These are phyloP conservation scores for Neosalanx taihuensis DNA, from an alignment of 2,797 vertebrate species.

Conservation along the genomic window DNA sequence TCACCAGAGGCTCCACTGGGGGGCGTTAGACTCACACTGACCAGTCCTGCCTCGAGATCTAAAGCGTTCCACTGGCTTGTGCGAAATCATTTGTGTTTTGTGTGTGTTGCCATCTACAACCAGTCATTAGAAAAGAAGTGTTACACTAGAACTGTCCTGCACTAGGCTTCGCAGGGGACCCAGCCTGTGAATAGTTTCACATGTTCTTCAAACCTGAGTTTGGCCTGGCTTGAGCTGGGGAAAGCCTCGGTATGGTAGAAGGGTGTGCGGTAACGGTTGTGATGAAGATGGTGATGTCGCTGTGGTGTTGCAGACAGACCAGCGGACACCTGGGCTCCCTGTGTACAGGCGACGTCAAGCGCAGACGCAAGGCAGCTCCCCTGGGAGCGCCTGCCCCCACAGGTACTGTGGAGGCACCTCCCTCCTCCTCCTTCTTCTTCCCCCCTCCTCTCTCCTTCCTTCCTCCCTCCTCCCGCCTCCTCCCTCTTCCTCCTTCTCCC, in stretches of 20 bases:
- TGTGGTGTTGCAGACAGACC: conserved; percentile 82
- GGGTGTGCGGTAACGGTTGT: not conserved
- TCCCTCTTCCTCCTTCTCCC: conserved; percentile 26
- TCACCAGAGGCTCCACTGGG: not conserved
- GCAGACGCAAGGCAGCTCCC: conserved; percentile 94
- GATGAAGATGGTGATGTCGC: conserved; percentile 17
- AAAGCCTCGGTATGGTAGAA: not conserved
- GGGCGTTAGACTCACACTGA: not conserved
- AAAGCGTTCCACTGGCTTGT: not conserved
- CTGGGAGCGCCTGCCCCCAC: conserved; percentile 79
- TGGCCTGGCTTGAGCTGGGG: not conserved
- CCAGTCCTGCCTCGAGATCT: not conserved
- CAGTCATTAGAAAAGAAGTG: not conserved
- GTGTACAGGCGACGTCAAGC: conserved; percentile 96
- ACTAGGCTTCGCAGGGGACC: too few species aligned
- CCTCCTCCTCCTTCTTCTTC: conserved; percentile 51
- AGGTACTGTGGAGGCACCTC: conserved; percentile 71
- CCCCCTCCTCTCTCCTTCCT: conserved; percentile 30
- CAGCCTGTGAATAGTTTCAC: not conserved
- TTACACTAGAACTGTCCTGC: too few species aligned
- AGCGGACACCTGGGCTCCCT: conserved; percentile 95
- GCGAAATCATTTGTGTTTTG: not conserved
- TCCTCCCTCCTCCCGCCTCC: conserved; percentile 44
- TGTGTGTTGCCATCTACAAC: not conserved
- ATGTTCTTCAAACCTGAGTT: not conserved